A percentile compares a stretch with the other conserved stretches of the same genome.
phyloP scores from a whole-genome alignment of 1,140 invertebrate species.

The Drosophila auraria region DNA sequence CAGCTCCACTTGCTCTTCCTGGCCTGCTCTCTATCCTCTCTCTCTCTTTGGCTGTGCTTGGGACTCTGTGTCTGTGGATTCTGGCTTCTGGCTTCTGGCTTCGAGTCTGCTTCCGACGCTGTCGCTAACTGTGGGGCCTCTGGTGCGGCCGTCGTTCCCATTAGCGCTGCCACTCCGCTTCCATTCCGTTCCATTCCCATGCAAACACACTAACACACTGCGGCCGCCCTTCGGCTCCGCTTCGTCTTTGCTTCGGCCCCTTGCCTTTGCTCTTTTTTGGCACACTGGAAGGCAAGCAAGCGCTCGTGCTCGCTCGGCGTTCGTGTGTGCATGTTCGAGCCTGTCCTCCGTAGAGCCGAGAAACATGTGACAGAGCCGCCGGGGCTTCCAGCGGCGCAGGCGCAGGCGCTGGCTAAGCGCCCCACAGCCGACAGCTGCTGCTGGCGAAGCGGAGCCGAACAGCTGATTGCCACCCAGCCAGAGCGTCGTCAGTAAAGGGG shows the following conservation, averaged over 20 bases:
- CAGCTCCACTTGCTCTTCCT: slow-evolving; percentile 7
- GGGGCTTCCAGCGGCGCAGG: slow-evolving; percentile 66
- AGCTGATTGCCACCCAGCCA: slow-evolving; percentile 60
- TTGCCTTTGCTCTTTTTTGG: slow-evolving; percentile 59
- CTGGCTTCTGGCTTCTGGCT: slow-evolving; percentile 10
- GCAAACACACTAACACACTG: slow-evolving; percentile 60
- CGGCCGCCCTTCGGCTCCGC: slow-evolving; percentile 3
- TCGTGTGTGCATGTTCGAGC: slow-evolving; percentile 2
- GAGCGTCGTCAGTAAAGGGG: slow-evolving; percentile 5
- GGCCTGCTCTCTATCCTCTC: neutral
- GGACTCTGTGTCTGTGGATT: slow-evolving; percentile 13
- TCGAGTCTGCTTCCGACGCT: slow-evolving; percentile 32
- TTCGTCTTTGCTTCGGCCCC: slow-evolving; percentile 16
- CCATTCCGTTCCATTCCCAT: slow-evolving; percentile 23
- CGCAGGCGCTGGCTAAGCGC: slow-evolving; percentile 11
- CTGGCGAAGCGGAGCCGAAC: slow-evolving; percentile 58
- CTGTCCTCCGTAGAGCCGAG: slow-evolving; percentile 3
- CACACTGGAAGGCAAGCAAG: slow-evolving; percentile 65
- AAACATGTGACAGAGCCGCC: slow-evolving; percentile 67
- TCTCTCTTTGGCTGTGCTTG: slow-evolving; percentile 6
- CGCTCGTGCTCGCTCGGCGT: slow-evolving; percentile 13
- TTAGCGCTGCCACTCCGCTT: slow-evolving; percentile 37
- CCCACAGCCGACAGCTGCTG: slow-evolving; percentile 61
- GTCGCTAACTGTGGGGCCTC: slow-evolving; percentile 17
- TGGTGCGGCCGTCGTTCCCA: slow-evolving; percentile 40